These are phyloP conservation scores for Eupsilia transversa DNA, from an alignment of 2,888 invertebrate genomes.

Conservation along the genomic window DNA sequence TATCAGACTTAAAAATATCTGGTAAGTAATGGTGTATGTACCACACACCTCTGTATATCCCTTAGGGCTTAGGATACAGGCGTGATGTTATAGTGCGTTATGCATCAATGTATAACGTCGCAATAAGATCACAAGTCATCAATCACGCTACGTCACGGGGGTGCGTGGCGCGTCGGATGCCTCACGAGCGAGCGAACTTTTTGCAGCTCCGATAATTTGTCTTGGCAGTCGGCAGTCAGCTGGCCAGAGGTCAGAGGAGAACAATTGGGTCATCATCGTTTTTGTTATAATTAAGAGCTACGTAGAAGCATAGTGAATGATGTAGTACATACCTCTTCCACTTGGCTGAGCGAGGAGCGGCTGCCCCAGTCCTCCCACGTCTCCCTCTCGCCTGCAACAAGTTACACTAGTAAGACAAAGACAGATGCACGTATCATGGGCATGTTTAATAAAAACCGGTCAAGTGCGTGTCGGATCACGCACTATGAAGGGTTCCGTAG, in stretches of 20 bases:
- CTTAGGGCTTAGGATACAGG: neutral
- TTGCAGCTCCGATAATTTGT: neutral
- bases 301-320: no score
- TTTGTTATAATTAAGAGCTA: no score
- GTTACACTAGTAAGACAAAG: neutral
- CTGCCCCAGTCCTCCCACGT: conserved; percentile 87
- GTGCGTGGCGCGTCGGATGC: neutral
- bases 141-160: neutral
- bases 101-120: neutral
- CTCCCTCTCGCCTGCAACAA: conserved; percentile 81
- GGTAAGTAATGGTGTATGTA: neutral
- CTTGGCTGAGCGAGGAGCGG: conserved; percentile 82
- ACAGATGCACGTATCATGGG: no score
- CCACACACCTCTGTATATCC: neutral
- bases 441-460: no score
- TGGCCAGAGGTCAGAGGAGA: neutral
- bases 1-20: neutral
- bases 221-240: neutral
- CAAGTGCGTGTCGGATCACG: no score
- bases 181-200: neutral
- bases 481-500: no score
- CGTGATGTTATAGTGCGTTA: neutral
- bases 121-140: neutral
- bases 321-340: conserved; percentile 80
- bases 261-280: no score